Conservation (phyloP, 2,888 invertebrate species). For the Phortica magna region DNA sequence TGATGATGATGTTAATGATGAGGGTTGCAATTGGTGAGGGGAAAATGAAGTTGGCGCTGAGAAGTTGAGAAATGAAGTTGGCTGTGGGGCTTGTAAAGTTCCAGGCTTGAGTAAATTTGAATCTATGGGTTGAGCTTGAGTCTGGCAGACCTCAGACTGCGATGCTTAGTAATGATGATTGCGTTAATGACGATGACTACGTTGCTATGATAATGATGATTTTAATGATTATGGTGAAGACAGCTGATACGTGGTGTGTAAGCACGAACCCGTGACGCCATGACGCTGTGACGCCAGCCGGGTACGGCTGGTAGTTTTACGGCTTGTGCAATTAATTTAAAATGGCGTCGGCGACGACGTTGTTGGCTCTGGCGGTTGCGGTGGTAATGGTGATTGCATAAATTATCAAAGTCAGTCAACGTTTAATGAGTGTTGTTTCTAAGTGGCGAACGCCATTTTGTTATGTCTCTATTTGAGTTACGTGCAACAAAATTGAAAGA, state of each 20-base stretch:
- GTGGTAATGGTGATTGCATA: slow-evolving; percentile 42
- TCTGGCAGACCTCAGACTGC: no score
- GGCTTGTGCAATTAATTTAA: slow-evolving; percentile 55
- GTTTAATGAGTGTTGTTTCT: slow-evolving; percentile 8
- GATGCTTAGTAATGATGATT: no score
- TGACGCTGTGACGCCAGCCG: no score
- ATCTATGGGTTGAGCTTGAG: no score
- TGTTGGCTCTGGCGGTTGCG: not conserved
- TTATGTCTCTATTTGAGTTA: not conserved
- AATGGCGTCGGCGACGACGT: not conserved
- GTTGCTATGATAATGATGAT: slow-evolving; percentile 39
- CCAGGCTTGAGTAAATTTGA: not conserved
- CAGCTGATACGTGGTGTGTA: slow-evolving; percentile 10
- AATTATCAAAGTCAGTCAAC: slow-evolving; percentile 42
- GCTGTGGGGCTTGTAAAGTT: not conserved
- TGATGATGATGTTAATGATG: not conserved
- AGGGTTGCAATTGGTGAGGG: no score
- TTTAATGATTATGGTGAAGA: slow-evolving; percentile 40
- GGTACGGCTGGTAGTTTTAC: slow-evolving; percentile 41
- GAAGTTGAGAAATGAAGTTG: not conserved
- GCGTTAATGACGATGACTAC: slow-evolving; percentile 2
- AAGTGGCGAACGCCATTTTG: not conserved
- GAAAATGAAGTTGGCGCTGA: not conserved
- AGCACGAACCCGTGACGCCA: not conserved
- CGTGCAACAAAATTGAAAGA: no score